Percentiles rank a stretch among this genome's conserved stretches.
These are phyloP conservation scores for Conistra vaccinii DNA, from an alignment of 2,888 invertebrate species.

Conservation along the genomic window DNA sequence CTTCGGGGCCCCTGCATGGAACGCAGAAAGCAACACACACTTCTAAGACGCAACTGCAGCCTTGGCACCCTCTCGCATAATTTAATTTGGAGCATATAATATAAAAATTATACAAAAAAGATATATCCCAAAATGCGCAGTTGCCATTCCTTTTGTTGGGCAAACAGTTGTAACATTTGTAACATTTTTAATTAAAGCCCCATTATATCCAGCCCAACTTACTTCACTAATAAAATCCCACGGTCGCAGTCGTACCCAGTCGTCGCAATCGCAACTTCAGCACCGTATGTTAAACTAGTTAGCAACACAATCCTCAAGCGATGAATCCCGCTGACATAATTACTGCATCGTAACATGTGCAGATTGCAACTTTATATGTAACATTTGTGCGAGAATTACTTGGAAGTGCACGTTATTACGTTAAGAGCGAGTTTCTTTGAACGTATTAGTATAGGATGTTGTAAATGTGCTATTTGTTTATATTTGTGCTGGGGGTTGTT, in stretches of 20 bases:
- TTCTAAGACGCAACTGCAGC: too few species aligned
- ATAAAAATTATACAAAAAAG: background rate
- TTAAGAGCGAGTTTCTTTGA: slow-evolving; percentile 34
- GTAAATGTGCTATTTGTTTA: background rate
- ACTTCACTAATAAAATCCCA: slow-evolving; percentile 1
- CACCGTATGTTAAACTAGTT: slow-evolving; percentile 46
- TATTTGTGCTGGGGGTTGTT: background rate
- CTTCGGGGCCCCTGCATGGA: background rate
- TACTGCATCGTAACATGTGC: slow-evolving; percentile 49
- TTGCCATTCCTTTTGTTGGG: background rate
- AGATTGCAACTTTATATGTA: slow-evolving; percentile 31
- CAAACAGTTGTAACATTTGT: too few species aligned
- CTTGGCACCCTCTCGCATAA: background rate
- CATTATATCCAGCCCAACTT: background rate
- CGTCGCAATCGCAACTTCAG: slow-evolving; percentile 27
- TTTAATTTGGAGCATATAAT: background rate
- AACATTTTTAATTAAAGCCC: background rate
- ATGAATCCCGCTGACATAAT: slow-evolving; percentile 59
- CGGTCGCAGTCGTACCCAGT: background rate
- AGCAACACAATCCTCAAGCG: slow-evolving; percentile 50
- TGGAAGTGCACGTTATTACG: slow-evolving; percentile 36
- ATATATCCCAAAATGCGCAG: background rate
- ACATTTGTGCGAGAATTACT: slow-evolving; percentile 38
- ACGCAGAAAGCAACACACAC: background rate
- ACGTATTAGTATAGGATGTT: background rate